A percentile compares a stretch with the other conserved stretches of the same genome.
Conservation (phyloP, 2,113 vertebrate species). For the Charina bottae region DNA sequence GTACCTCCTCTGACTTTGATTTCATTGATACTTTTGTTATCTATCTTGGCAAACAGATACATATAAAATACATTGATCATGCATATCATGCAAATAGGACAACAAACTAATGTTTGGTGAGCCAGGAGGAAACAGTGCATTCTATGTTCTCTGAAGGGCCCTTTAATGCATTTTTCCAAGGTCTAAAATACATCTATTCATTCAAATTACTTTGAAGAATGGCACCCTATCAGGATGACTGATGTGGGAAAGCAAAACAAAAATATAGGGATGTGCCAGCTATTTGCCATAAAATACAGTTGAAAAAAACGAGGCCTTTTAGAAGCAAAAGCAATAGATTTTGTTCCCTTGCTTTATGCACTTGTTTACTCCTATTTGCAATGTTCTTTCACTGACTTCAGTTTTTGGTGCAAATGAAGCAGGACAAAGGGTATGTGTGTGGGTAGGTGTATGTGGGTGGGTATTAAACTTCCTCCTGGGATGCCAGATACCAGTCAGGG, state of each 20-base stretch:
- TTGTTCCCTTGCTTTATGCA: not conserved
- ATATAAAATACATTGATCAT: constrained; percentile 54
- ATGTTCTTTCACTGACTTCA: not conserved
- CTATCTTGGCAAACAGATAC: constrained; percentile 46
- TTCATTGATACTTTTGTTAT: constrained; percentile 51
- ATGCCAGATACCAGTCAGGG: not conserved
- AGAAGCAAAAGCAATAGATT: not conserved
- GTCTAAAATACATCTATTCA: constrained; percentile 50
- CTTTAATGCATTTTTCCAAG: constrained; percentile 30
- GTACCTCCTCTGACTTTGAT: constrained; percentile 39
- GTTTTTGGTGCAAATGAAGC: not conserved
- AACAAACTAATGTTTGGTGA: constrained; percentile 48
- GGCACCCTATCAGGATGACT: constrained; percentile 3
- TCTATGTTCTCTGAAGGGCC: constrained; percentile 43
- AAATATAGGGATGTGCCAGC: not conserved
- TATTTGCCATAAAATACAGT: not conserved
- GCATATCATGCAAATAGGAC: constrained; percentile 43
- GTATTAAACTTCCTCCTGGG: not conserved
- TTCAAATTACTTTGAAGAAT: constrained; percentile 10
- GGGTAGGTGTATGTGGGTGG: not conserved
- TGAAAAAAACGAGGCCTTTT: not conserved
- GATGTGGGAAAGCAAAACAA: not conserved
- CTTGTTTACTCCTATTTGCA: not conserved
- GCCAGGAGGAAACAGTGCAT: constrained; percentile 26
- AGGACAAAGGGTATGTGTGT: not conserved